Base-by-base conservation (phyloP, 2,888 invertebrate species). In the Desoria tigrina region DNA sequence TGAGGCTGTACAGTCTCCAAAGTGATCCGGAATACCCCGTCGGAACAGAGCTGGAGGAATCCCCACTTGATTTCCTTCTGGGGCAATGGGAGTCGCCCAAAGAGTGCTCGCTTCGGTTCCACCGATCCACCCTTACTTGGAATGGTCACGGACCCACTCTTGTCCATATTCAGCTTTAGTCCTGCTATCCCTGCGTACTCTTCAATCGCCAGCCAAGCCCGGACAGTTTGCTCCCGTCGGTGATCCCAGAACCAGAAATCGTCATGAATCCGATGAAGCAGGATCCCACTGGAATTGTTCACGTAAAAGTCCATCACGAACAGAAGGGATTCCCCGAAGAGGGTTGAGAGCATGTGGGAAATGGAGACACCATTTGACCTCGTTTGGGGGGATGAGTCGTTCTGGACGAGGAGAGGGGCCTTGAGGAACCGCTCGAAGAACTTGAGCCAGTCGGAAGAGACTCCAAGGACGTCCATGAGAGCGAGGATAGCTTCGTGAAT, bases 201-300 rank as follows among this genome's bases (percentile, higher is more conserved):
- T 11, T 68, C 14, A 28, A 69, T 65, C 9, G 51, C 62, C 4
- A 26, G 24, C 72, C 72, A 72, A 3, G 72, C 72, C 11, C 50
- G 61, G 16, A 26, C 32, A 14, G 63, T 56, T 7, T 55, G 39
- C 21, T 63, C 65, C 4, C 42, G n/a, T 6, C 56, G 11, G 26
- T 66, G 55, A 37, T 53, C 50, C 71, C 71, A 71, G 45, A 69
- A 67, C 66, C 68, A 69, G 45, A 71, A 63, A 28, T 71, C 68
- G 42, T 71, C 71, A 51, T 62, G 63, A 18, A 71, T 63, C 37
- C 71, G 16, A 39, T 60, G 58, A 1, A 71, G 68, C n/a, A n/a
- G n/a, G n/a, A n/a, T n/a, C n/a, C n/a, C n/a, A n/a, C n/a, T 60
- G 3, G 16, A 6, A 27, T 42, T n/a, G n/a, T n/a, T n/a, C n/a